Evolutionary conservation across 2,888 invertebrate genomes (phyloP).

Genomic region (Macaria liturata): DNA sequence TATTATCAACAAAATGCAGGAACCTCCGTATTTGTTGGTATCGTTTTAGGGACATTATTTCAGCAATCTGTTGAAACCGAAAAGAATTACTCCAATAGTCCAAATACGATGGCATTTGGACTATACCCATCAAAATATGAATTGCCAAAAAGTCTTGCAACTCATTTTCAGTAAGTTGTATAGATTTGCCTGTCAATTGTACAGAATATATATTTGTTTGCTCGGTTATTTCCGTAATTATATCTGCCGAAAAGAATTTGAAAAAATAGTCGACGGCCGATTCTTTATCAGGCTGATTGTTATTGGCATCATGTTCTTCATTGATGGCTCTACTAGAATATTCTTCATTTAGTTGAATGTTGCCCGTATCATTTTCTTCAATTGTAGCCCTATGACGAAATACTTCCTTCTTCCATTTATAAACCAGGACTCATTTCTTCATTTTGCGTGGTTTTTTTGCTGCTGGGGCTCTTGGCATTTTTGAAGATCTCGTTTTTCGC

Average conservation of each 20-base stretch:
- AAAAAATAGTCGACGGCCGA: neutral
- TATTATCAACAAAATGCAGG: neutral
- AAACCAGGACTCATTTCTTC: too few relatives aligned
- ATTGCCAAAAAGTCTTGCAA: slow-evolving; percentile 1
- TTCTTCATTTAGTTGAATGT: too few relatives aligned
- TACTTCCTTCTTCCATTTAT: too few relatives aligned
- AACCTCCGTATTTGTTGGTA: neutral
- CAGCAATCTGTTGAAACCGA: neutral
- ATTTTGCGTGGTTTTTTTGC: too few relatives aligned
- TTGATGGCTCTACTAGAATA: too few relatives aligned
- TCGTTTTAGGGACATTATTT: neutral
- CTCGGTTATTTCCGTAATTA: neutral
- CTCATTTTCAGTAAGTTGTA: neutral
- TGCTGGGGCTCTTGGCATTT: too few relatives aligned
- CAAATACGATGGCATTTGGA: neutral
- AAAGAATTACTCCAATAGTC: neutral
- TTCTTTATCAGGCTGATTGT: too few relatives aligned
- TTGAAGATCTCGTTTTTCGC: too few relatives aligned
- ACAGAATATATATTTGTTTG: slow-evolving; percentile 1
- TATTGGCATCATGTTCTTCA: too few relatives aligned
- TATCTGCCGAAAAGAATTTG: neutral
- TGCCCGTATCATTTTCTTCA: too few relatives aligned
- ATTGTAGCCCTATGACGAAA: too few relatives aligned
- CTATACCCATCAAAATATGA: neutral
- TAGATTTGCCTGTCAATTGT: neutral